phyloP scores from a whole-genome alignment of 2,888 invertebrate genomes.

The Lithophane socia region DNA sequence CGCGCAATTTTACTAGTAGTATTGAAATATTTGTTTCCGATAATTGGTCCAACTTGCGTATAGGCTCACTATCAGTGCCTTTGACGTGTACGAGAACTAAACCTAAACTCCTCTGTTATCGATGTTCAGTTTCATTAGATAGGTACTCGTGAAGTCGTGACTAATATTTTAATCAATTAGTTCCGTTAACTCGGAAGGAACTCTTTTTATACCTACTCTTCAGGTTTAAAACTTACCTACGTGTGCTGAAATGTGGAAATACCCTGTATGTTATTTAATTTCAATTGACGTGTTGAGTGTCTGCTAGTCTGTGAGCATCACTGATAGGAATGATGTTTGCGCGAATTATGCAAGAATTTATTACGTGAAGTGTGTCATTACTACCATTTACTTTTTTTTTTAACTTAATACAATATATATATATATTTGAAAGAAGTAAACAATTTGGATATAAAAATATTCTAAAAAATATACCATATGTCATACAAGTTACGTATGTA shows the following conservation, averaged over 20 bases:
- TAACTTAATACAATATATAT: conserved; percentile 68
- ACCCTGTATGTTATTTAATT: conserved; percentile 54
- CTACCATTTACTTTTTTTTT: conserved; percentile 69
- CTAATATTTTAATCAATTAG: conserved; percentile 63
- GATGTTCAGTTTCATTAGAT: conserved; percentile 54
- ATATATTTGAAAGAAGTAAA: conserved; percentile 66
- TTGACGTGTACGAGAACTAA: conserved; percentile 71
- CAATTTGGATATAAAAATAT: conserved; percentile 71
- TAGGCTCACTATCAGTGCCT: conserved; percentile 76
- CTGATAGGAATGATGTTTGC: conserved; percentile 90
- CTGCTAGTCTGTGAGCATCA: conserved; percentile 90
- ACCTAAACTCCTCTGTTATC: conserved; percentile 63
- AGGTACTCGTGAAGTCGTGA: conserved; percentile 51
- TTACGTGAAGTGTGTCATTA: conserved; percentile 80
- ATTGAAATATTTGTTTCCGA: conserved; percentile 21
- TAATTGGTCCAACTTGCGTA: conserved; percentile 53
- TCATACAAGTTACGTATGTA: conserved; percentile 72
- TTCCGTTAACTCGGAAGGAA: conserved; percentile 46
- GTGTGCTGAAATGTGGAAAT: conserved; percentile 51
- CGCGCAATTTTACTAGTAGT: not conserved
- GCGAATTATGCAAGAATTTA: conserved; percentile 88
- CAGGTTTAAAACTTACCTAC: conserved; percentile 41
- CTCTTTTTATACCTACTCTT: conserved; percentile 43
- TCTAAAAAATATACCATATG: conserved; percentile 74
- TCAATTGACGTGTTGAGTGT: conserved; percentile 79